Percentiles rank a stretch among this genome's conserved stretches.
Conservation (phyloP, 2,797 vertebrate genomes). For the Lagocephalus sceleratus region DNA sequence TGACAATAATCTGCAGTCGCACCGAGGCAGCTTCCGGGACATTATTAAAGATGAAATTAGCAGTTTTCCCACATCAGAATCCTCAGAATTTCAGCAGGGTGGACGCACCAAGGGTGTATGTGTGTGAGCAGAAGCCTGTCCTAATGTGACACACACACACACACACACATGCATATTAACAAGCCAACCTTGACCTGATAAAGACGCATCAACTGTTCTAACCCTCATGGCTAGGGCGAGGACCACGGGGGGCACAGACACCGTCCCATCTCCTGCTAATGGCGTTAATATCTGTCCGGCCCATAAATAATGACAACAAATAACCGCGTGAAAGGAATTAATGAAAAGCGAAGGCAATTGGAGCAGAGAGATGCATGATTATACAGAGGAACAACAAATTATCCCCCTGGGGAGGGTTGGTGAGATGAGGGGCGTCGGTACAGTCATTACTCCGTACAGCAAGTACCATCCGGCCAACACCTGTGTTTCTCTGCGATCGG, state of each 20-base stretch:
- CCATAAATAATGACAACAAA: constrained; percentile 92
- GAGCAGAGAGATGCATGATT: constrained; percentile 94
- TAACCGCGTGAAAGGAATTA: constrained; percentile 79
- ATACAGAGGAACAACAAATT: constrained; percentile 94
- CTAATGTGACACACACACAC: constrained; percentile 6
- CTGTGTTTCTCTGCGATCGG: constrained; percentile 89
- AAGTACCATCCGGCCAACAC: constrained; percentile 92
- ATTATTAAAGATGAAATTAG: constrained; percentile 22
- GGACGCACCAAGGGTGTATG: constrained; percentile 4
- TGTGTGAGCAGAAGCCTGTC: constrained; percentile 21
- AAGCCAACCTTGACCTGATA: constrained; percentile 79
- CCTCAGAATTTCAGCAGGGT: neutral
- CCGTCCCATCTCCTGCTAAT: constrained; percentile 75
- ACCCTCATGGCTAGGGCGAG: constrained; percentile 61
- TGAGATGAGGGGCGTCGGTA: constrained; percentile 75
- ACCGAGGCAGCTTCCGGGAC: constrained; percentile 10
- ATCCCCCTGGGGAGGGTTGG: constrained; percentile 66
- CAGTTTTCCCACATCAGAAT: constrained; percentile 36
- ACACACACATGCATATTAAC: constrained; percentile 20
- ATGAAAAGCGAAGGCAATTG: constrained; percentile 86
- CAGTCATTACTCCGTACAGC: constrained; percentile 92
- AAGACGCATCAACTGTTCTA: constrained; percentile 62
- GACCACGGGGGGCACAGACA: constrained; percentile 78
- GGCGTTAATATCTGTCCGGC: constrained; percentile 92
- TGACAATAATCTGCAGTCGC: constrained; percentile 35